Evolutionary conservation across 2,113 vertebrate genomes (phyloP).

Genomic region (Callaeas wilsoni): DNA sequence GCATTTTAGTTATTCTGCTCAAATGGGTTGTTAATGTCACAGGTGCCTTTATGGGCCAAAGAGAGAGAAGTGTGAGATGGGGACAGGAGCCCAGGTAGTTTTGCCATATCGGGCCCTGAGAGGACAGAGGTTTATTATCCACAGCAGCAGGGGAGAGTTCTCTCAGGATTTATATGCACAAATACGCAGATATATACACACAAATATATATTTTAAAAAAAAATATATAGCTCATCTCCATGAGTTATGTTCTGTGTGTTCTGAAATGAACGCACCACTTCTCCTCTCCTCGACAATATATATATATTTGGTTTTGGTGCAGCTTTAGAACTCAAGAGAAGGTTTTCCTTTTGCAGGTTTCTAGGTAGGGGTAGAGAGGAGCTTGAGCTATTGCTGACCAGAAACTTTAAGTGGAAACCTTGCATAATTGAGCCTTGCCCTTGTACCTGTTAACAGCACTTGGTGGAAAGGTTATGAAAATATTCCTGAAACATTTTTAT

Average conservation of each 20-base stretch:
- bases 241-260: not conserved
- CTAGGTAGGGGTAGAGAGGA: not conserved
- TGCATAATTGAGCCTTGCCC: not conserved
- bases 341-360: not conserved
- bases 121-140: not conserved
- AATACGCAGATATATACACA: not conserved
- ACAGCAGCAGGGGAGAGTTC: not conserved
- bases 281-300: not conserved
- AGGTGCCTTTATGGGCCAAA: not conserved
- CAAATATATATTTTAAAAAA: not conserved
- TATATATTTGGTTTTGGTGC: not conserved
- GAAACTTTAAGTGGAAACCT: not conserved
- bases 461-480: not conserved
- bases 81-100: not conserved
- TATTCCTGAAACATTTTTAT: not conserved
- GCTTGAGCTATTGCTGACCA: not conserved
- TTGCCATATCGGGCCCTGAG: fast-evolving
- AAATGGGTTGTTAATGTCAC: not conserved
- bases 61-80: not conserved
- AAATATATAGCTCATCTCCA: not conserved
- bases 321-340: not conserved
- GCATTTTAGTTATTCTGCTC: not conserved
- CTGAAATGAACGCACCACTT: not conserved
- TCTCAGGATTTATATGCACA: not conserved
- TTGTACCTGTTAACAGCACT: not conserved